Percentiles rank a stretch among this genome's conserved stretches.
phyloP scores from a whole-genome alignment of 1,140 invertebrate genomes.

The Bemisia tabaci region DNA sequence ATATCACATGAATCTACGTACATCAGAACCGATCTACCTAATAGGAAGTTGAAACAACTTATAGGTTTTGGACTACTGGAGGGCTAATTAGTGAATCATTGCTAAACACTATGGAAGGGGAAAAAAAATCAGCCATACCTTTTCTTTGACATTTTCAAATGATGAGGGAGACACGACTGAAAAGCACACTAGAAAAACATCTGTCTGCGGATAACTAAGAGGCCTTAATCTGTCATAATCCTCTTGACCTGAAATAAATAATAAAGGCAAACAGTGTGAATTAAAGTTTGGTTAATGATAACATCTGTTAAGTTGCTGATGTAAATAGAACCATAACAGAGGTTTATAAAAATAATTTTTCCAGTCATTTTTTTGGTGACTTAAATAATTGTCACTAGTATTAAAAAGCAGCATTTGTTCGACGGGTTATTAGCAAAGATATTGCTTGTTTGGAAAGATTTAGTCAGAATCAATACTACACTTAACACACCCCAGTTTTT shows the following conservation, averaged over 20 bases:
- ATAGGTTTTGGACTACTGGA: too few relatives aligned
- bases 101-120: too few relatives aligned
- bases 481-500: too few relatives aligned
- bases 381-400: neutral
- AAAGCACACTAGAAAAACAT: slow-evolving; percentile 98
- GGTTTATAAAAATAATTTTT: neutral
- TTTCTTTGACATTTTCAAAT: slow-evolving; percentile 99
- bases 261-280: slow-evolving; percentile 4
- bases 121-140: slow-evolving; percentile 45
- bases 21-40: too few relatives aligned
- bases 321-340: neutral
- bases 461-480: too few relatives aligned
- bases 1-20: too few relatives aligned
- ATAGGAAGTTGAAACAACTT: too few relatives aligned
- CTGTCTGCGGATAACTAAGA: slow-evolving; percentile 95
- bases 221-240: slow-evolving; percentile 94
- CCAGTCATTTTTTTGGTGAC: neutral
- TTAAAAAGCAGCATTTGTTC: neutral
- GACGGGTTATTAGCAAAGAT: neutral
- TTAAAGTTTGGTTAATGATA: neutral
- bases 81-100: too few relatives aligned
- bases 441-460: too few relatives aligned
- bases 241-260: slow-evolving; percentile 63
- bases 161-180: slow-evolving; percentile 97
- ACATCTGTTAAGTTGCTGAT: neutral